Percentiles rank a stretch among this genome's conserved stretches.
Evolutionary conservation across 2,797 vertebrate genomes (phyloP).

Genomic region (Enteromius afrohamiltoni): DNA sequence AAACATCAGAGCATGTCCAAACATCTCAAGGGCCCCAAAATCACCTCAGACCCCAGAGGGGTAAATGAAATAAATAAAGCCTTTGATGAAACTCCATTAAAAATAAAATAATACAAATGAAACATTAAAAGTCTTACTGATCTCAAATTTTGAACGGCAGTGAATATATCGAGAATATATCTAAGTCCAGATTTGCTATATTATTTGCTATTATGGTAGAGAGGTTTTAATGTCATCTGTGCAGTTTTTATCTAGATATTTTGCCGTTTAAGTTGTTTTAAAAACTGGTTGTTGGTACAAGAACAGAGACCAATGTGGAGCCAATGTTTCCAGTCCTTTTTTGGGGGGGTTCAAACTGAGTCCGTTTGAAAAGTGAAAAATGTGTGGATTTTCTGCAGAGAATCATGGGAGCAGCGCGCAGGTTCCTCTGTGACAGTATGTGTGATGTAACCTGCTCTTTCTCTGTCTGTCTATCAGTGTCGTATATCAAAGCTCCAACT

Average conservation of each 20-base stretch:
- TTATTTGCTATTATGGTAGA: not conserved
- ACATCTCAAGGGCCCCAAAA: too few species aligned
- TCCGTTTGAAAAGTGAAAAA: not conserved
- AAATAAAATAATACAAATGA: too few species aligned
- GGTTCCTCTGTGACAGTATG: not conserved
- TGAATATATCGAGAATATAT: too few species aligned
- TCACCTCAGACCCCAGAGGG: too few species aligned
- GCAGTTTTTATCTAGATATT: not conserved
- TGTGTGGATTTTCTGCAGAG: conserved; percentile 54
- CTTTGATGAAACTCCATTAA: too few species aligned
- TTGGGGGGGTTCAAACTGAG: not conserved
- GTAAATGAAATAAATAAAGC: too few species aligned
- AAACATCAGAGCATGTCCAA: too few species aligned
- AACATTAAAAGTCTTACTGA: too few species aligned
- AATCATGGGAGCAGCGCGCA: not conserved
- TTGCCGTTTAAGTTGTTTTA: not conserved
- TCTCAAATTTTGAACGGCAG: too few species aligned
- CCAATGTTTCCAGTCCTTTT: not conserved
- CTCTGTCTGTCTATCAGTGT: not conserved
- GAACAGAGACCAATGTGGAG: not conserved
- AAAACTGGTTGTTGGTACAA: not conserved
- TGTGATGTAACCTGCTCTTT: conserved; percentile 1
- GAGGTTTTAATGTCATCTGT: not conserved
- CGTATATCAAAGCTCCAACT: conserved; percentile 15
- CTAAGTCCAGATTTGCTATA: not conserved